Conservation (phyloP, 2,888 invertebrate species). For the Tenthredo mesomela region DNA sequence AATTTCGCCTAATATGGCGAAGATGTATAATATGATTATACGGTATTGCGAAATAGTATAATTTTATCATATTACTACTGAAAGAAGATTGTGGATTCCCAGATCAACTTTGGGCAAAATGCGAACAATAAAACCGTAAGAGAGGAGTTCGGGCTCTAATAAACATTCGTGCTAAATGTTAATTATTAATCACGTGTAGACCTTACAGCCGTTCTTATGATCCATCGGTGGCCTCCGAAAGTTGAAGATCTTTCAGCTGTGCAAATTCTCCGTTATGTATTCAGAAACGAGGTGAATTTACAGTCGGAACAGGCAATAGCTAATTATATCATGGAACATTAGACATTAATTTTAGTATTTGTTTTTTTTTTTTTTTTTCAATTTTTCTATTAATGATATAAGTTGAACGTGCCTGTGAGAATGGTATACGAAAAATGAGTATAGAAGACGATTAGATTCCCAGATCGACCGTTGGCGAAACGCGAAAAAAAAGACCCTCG, state of each 20-base stretch:
- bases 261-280: no score
- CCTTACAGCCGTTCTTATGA: background rate
- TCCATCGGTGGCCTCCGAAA: background rate
- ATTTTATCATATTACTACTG: background rate
- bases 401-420: background rate
- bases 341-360: no score
- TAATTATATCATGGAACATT: no score
- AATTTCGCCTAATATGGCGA: background rate
- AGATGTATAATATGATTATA: background rate
- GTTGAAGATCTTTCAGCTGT: no score
- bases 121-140: background rate
- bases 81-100: conserved; percentile 4
- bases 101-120: conserved; percentile 2
- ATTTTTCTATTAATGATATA: background rate
- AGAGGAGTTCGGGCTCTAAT: conserved; percentile 30
- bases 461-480: conserved; percentile 34
- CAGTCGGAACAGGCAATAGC: no score
- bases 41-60: background rate
- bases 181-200: background rate
- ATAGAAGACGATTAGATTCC: conserved; percentile 20
- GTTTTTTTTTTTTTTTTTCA: no score
- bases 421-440: background rate
- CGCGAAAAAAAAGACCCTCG: conserved; percentile 27
- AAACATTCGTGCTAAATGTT: conserved; percentile 48
- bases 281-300: no score